Evolutionary conservation across 2,888 invertebrate genomes (phyloP).

Genomic region (Folsomia candida): DNA sequence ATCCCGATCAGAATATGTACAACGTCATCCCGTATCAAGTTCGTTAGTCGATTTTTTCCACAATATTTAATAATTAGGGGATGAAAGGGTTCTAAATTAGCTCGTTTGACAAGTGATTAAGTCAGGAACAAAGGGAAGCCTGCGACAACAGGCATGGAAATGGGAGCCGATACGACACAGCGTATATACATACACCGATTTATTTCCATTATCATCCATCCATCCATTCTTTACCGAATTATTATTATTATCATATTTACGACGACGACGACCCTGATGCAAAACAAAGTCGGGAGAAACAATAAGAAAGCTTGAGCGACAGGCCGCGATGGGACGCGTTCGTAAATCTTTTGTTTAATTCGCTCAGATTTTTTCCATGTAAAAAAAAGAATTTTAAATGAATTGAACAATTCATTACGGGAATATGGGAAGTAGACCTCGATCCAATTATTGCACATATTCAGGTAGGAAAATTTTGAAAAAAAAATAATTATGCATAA

Average conservation of each 20-base stretch:
- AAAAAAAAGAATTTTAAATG: not conserved
- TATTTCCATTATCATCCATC: no score
- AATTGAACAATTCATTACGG: no score
- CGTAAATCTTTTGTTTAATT: not conserved
- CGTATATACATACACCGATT: not conserved
- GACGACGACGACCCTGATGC: no score
- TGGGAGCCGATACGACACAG: not conserved
- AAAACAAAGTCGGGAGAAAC: no score
- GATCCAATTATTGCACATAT: no score
- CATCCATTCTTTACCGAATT: no score
- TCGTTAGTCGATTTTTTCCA: conserved; percentile 51
- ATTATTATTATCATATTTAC: no score
- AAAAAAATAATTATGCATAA: no score
- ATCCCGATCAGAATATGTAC: not conserved
- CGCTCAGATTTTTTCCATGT: not conserved
- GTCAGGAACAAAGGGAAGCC: conserved; percentile 42
- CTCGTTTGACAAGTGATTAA: conserved; percentile 51
- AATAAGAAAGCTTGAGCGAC: not conserved
- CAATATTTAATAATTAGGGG: conserved; percentile 51
- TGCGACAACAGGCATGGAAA: not conserved
- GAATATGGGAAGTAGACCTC: no score
- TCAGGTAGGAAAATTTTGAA: no score
- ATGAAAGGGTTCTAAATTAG: conserved; percentile 50
- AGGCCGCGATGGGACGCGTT: not conserved
- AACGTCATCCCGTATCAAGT: conserved; percentile 50